phyloP scores from a whole-genome alignment of 2,113 vertebrate genomes.

The Ptilorrhoa leucosticta region DNA sequence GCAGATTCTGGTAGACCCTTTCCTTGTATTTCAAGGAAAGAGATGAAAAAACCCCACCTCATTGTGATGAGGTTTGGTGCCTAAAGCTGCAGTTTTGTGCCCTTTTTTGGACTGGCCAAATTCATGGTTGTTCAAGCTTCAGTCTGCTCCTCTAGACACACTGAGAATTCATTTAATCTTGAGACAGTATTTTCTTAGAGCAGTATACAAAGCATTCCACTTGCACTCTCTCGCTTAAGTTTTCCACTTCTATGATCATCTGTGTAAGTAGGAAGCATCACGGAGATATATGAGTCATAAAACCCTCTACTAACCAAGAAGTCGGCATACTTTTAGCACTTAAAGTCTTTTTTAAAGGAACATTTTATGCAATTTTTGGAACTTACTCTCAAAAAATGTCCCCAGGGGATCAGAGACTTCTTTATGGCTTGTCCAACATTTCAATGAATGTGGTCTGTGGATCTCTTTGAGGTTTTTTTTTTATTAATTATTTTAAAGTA shows the following conservation, averaged over 20 bases:
- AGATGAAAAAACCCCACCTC: fast-evolving
- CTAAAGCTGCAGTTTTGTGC: not conserved
- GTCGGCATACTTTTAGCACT: not conserved
- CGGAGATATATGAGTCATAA: not conserved
- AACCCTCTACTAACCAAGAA: not conserved
- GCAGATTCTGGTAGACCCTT: not conserved
- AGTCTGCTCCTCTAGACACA: not conserved
- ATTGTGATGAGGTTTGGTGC: not conserved
- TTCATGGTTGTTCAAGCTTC: not conserved
- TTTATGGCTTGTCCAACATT: not conserved
- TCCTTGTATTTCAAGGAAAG: not conserved
- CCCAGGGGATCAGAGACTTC: not conserved
- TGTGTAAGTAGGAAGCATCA: not conserved
- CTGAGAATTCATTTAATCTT: not conserved
- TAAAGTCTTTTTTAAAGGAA: not conserved
- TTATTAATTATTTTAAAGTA: not conserved
- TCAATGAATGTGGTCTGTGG: not conserved
- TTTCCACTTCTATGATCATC: not conserved
- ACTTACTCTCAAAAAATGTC: not conserved
- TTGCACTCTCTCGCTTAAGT: not conserved
- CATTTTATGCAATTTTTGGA: not conserved
- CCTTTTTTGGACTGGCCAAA: fast-evolving
- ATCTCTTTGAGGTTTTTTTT: not conserved
- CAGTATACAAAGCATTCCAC: fast-evolving
- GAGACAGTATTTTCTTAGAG: not conserved